Base-by-base conservation (phyloP, 2,797 vertebrate genomes). In the Bradypodion pumilum region DNA sequence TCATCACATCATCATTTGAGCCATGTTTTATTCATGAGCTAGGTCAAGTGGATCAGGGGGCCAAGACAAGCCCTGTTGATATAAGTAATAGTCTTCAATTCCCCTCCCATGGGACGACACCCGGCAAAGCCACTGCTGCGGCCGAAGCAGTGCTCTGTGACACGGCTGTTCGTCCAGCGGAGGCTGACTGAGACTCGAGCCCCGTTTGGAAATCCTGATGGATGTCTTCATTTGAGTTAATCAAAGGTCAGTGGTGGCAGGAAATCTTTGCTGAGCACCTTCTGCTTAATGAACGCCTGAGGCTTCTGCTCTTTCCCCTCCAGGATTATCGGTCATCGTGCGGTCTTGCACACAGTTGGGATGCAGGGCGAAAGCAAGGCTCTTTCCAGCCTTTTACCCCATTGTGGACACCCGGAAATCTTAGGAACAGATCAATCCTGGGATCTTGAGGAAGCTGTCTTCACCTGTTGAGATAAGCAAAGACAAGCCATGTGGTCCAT, bases 1-100 rank as follows among this genome's bases (percentile, higher is more conserved):
- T 78, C 92, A 90, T 93, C 92, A 89, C 90, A 85, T 91, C 82
- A 89, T 92, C 92, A 95, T 95, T 93, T 94, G 92, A 91, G 85
- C 81, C 87, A 93, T 94, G 90, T 91, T 92, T 94, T 92, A 93
- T 94, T 93, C 91, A 93, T 93, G 86, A 93, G 91, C 84, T 76
- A 86, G 91, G 91, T 89, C 81, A 75, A 89, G 90, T 88, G 86
- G 90, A 91, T 91, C 91, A 75, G 85, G 82, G 87, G 91, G 90
- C 86, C 89, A 27, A 23, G 60, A 46, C 0, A 69, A 89, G 90
- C 89, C 90, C 83, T 91, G 85, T 89, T 89, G 91, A 91, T 92
- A 91, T 91, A 93, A 91, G 90, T 90, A 89, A 75, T 63, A 37
- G 60, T 69, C 25, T 59, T 80, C 2, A 6, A n/a, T 60, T 52